Evolutionary conservation across 37 sponge, comb jelly and placozoan species (phyloP).

Genomic region (Aphrocallistes beatrix): DNA sequence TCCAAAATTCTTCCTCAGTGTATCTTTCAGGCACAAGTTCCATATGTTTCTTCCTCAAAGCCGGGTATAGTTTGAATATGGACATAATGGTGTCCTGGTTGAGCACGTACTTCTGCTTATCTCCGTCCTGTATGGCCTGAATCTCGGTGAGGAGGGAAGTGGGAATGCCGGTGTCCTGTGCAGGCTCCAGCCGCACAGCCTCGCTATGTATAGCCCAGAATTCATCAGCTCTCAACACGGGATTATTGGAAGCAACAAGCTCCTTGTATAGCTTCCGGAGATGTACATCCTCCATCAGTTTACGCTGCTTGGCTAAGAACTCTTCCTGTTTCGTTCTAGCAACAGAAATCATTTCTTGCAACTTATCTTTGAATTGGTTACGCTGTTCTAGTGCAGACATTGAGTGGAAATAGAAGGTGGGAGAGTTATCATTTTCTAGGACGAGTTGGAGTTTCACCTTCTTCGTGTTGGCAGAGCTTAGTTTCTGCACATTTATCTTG

Average conservation of each 20-base stretch:
- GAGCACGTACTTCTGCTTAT: background rate
- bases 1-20: background rate
- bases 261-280: background rate
- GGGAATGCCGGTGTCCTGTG: background rate
- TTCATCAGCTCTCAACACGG: slow-evolving; percentile 3
- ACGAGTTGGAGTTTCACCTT: slow-evolving; percentile 15
- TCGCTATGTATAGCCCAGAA: slow-evolving; percentile 9
- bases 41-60: background rate
- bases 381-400: background rate
- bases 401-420: slow-evolving; percentile 2
- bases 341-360: background rate
- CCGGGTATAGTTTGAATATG: background rate
- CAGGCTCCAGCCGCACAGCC: background rate
- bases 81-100: background rate
- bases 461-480: background rate
- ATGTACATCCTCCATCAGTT: background rate
- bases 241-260: background rate
- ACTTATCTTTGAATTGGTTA: background rate
- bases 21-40: background rate
- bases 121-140: background rate
- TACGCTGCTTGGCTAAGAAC: background rate
- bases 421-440: background rate
- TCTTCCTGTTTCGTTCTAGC: background rate
- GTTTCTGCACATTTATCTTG: background rate
- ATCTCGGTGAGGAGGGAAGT: background rate